These are phyloP conservation scores for Acleris literana DNA, from an alignment of 2,888 invertebrate genomes.

Conservation along the genomic window DNA sequence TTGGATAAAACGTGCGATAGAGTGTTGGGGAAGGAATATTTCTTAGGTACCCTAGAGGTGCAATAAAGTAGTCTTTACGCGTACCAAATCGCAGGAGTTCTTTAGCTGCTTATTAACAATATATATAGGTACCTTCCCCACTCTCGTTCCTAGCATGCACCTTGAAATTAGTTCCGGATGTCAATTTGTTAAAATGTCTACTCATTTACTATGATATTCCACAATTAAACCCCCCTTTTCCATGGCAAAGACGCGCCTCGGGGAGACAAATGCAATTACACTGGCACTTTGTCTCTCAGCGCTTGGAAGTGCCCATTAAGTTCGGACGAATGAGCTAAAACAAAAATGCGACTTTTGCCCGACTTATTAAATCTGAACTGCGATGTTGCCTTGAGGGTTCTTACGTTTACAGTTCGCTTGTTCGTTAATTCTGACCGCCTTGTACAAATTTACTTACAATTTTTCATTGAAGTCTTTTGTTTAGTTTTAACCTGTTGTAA, in stretches of 20 bases:
- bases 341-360: slow-evolving; percentile 31
- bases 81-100: too few species aligned
- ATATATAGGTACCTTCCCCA: too few species aligned
- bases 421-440: not conserved
- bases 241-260: slow-evolving; percentile 3
- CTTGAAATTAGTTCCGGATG: too few species aligned
- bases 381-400: slow-evolving; percentile 12
- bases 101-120: too few species aligned
- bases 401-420: not conserved
- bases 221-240: not conserved
- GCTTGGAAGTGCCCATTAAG: slow-evolving; percentile 55
- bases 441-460: too few species aligned
- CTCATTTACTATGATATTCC: not conserved
- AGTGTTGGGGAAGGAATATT: too few species aligned
- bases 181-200: not conserved
- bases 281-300: slow-evolving; percentile 62
- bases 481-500: too few species aligned
- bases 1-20: too few species aligned
- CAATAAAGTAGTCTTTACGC: too few species aligned
- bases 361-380: slow-evolving; percentile 24
- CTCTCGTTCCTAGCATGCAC: too few species aligned
- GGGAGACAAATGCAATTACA: slow-evolving; percentile 64
- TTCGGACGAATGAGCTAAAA: slow-evolving; percentile 36
- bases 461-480: too few species aligned
- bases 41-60: too few species aligned